Evolutionary conservation across 2,797 vertebrate genomes (phyloP), one percentile per base, ranked within the genome.

Genomic region (Yasuhikotakia modesta): DNA sequence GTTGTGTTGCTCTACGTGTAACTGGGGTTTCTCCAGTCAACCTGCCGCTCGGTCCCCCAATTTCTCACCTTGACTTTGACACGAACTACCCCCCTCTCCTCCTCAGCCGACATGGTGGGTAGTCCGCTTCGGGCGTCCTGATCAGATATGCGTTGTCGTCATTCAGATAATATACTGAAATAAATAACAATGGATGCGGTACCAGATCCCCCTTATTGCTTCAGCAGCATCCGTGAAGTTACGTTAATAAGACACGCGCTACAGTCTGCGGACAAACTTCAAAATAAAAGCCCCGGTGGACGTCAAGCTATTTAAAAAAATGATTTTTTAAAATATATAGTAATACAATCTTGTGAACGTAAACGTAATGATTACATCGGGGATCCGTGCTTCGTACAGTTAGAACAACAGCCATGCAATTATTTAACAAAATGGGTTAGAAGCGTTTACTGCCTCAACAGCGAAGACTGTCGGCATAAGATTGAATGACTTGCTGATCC

Each of bases 31-130:
- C 17, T 73, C 35, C 39, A 21, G 22, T 46, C 50, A 30, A 75
- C 53, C 64, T 70, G 57, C 12, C 43, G 12, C 27, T 69, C 46
- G 22, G 12, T 55, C 45, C 35, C 74, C 39, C 6, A 72, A 52
- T 81, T 79, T 71, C 86, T 86, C 81, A 94, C 93, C 93, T 93
- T 94, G 78, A 94, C 93, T 92, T 90, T 92, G 83, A 94, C 93
- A 16, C 93, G 92, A 43, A 94, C 93, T 66, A 94, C 93, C 87
- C 88, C 93, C 84, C 92, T 88, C 89, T 94, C 93, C 87, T 94
- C 93, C 88, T 94, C 93, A 67, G 87, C 85, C 17, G 91, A 91
- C 93, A 94, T 94, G 14, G 48, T 86, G 71, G 73, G 80, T 48
- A 67, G 79, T 81, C 87, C 84, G 80, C 84, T 64, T 57, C 45